Evolutionary conservation across 2,113 vertebrate genomes (phyloP).

Genomic region (Atractosteus spatula): DNA sequence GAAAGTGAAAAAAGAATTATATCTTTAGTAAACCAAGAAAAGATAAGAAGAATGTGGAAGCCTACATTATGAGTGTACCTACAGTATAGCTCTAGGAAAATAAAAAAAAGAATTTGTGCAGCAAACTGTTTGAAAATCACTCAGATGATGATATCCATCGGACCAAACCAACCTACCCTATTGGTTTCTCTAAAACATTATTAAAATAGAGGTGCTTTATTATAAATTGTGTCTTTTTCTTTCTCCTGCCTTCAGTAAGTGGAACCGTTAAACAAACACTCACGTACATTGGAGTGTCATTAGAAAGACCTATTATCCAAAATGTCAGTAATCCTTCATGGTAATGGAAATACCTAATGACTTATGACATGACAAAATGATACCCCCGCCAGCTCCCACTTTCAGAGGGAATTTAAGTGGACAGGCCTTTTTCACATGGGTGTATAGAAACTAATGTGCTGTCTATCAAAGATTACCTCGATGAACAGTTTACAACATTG

Average conservation of each 20-base stretch:
- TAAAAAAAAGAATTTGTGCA: no score
- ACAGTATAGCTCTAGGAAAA: no score
- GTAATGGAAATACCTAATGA: slow-evolving; percentile 31
- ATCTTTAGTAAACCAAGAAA: no score
- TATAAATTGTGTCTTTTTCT: not conserved
- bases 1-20: no score
- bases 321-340: slow-evolving; percentile 37
- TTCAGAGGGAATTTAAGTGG: slow-evolving; percentile 24
- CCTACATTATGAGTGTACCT: no score
- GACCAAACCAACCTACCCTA: not conserved
- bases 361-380: slow-evolving; percentile 28
- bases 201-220: not conserved
- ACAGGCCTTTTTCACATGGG: slow-evolving; percentile 13
- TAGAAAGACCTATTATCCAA: slow-evolving; percentile 23
- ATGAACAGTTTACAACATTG: slow-evolving; percentile 24
- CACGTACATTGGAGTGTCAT: slow-evolving; percentile 1
- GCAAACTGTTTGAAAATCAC: no score
- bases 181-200: not conserved
- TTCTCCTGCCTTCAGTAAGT: not conserved
- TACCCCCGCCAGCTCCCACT: slow-evolving; percentile 20
- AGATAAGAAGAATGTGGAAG: no score
- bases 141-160: not conserved
- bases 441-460: slow-evolving; percentile 21
- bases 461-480: slow-evolving; percentile 25
- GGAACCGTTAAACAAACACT: not conserved